Evolutionary conservation across 2,888 invertebrate species (phyloP), one percentile per base, ranked within the genome.

Genomic region (Altica lythri): DNA sequence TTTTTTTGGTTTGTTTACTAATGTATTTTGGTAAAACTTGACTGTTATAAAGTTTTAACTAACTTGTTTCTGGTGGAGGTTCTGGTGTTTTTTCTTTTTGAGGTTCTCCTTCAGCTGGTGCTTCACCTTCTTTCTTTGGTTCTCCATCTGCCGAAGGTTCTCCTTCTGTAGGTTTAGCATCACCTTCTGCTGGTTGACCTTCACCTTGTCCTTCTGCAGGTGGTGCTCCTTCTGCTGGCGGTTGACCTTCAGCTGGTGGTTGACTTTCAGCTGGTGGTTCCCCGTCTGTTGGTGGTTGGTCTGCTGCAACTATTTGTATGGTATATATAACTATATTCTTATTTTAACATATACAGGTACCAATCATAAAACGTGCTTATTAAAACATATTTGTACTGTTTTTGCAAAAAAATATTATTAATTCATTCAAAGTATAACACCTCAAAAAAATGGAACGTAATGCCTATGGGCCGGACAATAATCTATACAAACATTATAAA

Each of bases 271-370:
- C 70, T 5, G 72, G 67, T 38, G 72, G 66, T 40, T 66, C 67
- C 3, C 67, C 72, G 53, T 73, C 72, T 45, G 68, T 71, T 4
- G 72, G 70, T 12, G 77, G 65, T 6, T 68, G 65, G 10, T 65
- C 69, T 57, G 68, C 71, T n/a, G 69, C 62, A n/a, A n/a, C n/a
- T n/a, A n/a, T n/a, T n/a, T n/a, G n/a, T n/a, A n/a, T n/a, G n/a
- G n/a, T n/a, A n/a, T n/a, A n/a, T n/a, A n/a, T n/a, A n/a, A n/a
- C n/a, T n/a, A n/a, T n/a, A n/a, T n/a, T n/a, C n/a, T n/a, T n/a
- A n/a, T n/a, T n/a, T n/a, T n/a, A n/a, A n/a, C n/a, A n/a, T n/a
- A n/a, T n/a, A n/a, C n/a, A n/a, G n/a, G n/a, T n/a, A n/a, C n/a
- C n/a, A n/a, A n/a, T n/a, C n/a, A n/a, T n/a, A n/a, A n/a, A n/a